Evolutionary conservation across 2,888 invertebrate genomes (phyloP).

Genomic region (Leptopterna dolabrata): DNA sequence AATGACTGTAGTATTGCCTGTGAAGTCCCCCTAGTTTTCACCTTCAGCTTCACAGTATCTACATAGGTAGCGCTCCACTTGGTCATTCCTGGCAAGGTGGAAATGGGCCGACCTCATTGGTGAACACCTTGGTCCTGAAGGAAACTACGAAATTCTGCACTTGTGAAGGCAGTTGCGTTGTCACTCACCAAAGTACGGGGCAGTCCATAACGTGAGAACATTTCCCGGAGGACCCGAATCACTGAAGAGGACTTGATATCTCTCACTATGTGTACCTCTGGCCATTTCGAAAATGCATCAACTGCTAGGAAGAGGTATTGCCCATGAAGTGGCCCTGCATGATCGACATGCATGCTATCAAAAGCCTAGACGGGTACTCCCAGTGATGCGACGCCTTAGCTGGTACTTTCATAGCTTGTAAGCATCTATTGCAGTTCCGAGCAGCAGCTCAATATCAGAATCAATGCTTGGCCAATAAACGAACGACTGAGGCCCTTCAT

Average conservation of each 20-base stretch:
- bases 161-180: constrained; percentile 3
- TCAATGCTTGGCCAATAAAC: constrained; percentile 63
- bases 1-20: too few relatives aligned
- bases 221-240: neutral
- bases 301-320: neutral
- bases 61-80: too few relatives aligned
- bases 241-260: neutral
- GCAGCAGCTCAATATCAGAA: constrained; percentile 60
- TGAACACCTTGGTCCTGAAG: too few relatives aligned
- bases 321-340: constrained; percentile 21
- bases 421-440: constrained; percentile 56
- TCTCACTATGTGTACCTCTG: neutral
- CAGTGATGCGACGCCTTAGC: neutral
- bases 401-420: neutral
- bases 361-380: constrained; percentile 50
- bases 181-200: neutral
- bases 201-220: neutral
- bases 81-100: too few relatives aligned
- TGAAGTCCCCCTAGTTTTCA: too few relatives aligned
- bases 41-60: too few relatives aligned
- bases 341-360: constrained; percentile 56
- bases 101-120: too few relatives aligned
- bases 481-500: neutral
- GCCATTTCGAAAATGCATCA: constrained; percentile 27
- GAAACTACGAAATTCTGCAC: too few relatives aligned